Conservation (phyloP, 2,113 vertebrate genomes). For the Thermophis baileyi region DNA sequence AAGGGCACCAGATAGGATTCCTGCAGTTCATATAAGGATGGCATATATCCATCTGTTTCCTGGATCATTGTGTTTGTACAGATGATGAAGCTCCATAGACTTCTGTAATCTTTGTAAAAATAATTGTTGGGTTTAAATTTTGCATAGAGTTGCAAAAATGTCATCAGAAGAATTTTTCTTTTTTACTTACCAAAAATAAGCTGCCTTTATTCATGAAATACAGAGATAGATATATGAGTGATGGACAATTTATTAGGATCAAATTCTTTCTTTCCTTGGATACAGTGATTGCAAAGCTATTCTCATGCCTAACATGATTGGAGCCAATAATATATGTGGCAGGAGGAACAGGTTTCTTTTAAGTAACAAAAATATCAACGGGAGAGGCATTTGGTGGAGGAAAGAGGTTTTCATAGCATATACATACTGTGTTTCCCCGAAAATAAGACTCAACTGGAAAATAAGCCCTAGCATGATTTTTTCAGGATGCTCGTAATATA, state of each 20-base stretch:
- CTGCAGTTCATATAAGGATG: neutral
- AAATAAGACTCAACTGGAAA: too few species aligned
- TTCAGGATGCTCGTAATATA: too few species aligned
- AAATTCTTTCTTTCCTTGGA: neutral
- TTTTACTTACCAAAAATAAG: neutral
- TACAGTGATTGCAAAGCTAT: neutral
- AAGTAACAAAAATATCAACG: neutral
- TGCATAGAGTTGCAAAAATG: neutral
- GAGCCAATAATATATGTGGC: neutral
- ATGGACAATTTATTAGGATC: neutral
- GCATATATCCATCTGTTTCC: neutral
- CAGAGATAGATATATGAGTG: neutral
- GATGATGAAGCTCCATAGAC: rapidly evolving
- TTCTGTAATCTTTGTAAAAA: neutral
- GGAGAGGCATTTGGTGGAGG: neutral
- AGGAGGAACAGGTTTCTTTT: neutral
- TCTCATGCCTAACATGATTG: too few species aligned
- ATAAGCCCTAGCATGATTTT: too few species aligned
- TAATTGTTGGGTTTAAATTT: neutral
- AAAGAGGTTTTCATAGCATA: neutral
- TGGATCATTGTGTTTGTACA: neutral
- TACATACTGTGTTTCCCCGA: too few species aligned
- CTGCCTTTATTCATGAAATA: neutral
- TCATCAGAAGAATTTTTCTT: neutral
- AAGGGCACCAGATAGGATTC: neutral